Percentiles rank a stretch among this genome's conserved stretches.
phyloP scores from a whole-genome alignment of 2,113 vertebrate species.

The Chiloscyllium plagiosum region DNA sequence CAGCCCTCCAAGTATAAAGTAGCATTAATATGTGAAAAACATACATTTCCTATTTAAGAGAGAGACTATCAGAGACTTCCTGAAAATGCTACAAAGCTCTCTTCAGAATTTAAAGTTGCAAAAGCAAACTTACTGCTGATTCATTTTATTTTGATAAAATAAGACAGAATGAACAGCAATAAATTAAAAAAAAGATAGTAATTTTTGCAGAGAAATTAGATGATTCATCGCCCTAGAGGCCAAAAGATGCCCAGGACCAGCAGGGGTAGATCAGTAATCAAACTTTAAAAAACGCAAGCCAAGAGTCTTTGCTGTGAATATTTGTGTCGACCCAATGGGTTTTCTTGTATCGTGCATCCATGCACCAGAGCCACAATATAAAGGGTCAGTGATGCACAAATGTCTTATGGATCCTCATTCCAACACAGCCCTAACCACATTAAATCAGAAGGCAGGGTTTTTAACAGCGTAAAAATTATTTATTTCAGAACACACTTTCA shows the following conservation, averaged over 20 bases:
- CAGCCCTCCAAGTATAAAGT: neutral
- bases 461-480: too few relatives aligned
- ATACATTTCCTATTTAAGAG: neutral
- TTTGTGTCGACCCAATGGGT: neutral
- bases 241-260: neutral
- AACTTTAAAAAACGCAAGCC: neutral
- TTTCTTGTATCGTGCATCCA: neutral
- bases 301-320: neutral
- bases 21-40: neutral
- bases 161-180: neutral
- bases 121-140: neutral
- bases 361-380: neutral
- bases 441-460: neutral
- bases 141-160: neutral
- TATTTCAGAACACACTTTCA: neutral
- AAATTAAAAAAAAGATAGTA: neutral
- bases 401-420: neutral
- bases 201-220: neutral
- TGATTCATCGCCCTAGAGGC: neutral
- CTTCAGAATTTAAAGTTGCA: neutral
- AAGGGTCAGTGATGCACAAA: neutral
- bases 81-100: neutral
- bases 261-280: neutral
- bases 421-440: neutral
- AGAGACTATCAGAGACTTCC: neutral